A percentile compares a stretch with the other conserved stretches of the same genome.
These are phyloP conservation scores for Galaxias olidus DNA, from an alignment of 2,797 vertebrate genomes.

Conservation along the genomic window DNA sequence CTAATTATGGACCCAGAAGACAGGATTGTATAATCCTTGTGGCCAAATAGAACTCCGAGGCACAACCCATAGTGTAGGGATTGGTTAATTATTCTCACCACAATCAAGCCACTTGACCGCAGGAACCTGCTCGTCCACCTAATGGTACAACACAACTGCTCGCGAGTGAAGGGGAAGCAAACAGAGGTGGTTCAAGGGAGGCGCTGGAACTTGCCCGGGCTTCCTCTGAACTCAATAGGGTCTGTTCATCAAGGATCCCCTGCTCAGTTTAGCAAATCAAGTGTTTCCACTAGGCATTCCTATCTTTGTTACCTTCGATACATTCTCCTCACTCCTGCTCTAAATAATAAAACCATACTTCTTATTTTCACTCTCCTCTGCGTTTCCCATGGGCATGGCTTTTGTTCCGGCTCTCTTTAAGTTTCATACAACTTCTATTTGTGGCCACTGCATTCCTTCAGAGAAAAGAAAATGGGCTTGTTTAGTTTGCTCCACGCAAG, in stretches of 20 bases:
- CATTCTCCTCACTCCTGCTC: neutral
- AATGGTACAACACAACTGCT: slow-evolving; percentile 65
- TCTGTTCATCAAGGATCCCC: neutral
- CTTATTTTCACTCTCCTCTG: neutral
- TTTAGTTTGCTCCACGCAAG: slow-evolving; percentile 4
- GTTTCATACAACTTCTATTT: slow-evolving; percentile 1
- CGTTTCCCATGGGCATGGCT: slow-evolving; percentile 2
- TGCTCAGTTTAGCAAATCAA: neutral
- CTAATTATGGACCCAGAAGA: neutral
- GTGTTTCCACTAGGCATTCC: slow-evolving; percentile 13
- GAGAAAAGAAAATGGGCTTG: slow-evolving; percentile 11
- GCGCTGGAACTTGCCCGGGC: slow-evolving; percentile 57
- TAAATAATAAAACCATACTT: neutral
- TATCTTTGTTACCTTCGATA: slow-evolving; percentile 9
- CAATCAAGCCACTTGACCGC: slow-evolving; percentile 38
- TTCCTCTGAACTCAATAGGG: neutral
- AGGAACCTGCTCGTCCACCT: slow-evolving; percentile 59
- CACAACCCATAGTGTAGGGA: neutral
- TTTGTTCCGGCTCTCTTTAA: neutral
- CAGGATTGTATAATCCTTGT: neutral
- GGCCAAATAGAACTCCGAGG: slow-evolving; percentile 2
- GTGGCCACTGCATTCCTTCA: slow-evolving; percentile 2
- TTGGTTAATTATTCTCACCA: slow-evolving; percentile 6
- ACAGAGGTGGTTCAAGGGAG: slow-evolving; percentile 59
- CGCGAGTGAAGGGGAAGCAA: slow-evolving; percentile 65